Evolutionary conservation across 37 sponge, comb jelly and placozoan genomes (phyloP).

Genomic region (Cliona cf. orientalis): DNA sequence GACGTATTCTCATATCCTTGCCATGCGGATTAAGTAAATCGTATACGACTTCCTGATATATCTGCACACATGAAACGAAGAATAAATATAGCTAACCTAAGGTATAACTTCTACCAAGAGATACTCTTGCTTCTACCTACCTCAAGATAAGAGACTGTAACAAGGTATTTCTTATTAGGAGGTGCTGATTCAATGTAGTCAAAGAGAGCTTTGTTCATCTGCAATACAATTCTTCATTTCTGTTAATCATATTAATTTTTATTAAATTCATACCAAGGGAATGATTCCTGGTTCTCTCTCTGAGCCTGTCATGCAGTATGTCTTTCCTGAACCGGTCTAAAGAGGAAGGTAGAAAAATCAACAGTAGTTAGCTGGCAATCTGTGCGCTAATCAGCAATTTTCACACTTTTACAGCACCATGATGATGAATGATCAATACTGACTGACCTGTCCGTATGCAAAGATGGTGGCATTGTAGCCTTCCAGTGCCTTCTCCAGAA

Average conservation of each 20-base stretch:
- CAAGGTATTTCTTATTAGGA: not conserved
- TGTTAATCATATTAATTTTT: not conserved
- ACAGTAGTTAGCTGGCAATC: too few relatives aligned
- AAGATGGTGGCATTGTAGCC: constrained; percentile 97
- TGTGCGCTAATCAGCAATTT: not conserved
- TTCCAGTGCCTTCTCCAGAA: constrained; percentile 14
- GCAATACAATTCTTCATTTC: not conserved
- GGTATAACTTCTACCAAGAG: not conserved
- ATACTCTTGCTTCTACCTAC: not conserved
- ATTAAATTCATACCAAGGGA: not conserved
- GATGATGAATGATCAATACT: not conserved
- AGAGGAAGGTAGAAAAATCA: not conserved
- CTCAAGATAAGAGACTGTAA: constrained; percentile 14
- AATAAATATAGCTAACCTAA: not conserved
- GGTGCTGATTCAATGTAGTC: constrained; percentile 3
- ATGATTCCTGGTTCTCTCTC: constrained; percentile 1
- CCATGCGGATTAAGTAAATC: constrained; percentile 4
- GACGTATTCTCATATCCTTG: constrained; percentile 3
- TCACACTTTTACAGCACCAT: not conserved
- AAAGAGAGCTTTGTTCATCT: constrained; percentile 4
- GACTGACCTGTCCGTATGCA: constrained; percentile 86
- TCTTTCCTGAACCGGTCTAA: constrained; percentile 1
- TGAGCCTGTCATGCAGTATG: constrained; percentile 2
- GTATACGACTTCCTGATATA: constrained; percentile 4
- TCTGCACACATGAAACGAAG: not conserved